phyloP scores from a whole-genome alignment of 2,113 vertebrate species.

The Colinus virginianus region DNA sequence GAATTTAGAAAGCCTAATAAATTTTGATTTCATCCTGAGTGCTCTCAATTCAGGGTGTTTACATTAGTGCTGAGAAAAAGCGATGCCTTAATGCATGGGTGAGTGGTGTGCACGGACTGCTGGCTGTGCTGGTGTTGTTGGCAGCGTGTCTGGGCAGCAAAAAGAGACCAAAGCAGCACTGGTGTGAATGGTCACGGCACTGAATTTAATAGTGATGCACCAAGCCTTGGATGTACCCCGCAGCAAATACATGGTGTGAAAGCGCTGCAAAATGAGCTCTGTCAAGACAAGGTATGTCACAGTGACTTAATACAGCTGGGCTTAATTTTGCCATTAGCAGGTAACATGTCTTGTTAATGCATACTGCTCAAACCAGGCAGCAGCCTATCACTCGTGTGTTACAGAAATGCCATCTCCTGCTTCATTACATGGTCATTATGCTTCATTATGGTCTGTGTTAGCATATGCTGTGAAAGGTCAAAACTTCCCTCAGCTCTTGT shows the following conservation, averaged over 20 bases:
- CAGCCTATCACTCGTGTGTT: not conserved
- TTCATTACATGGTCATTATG: not conserved
- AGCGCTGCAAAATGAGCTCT: not conserved
- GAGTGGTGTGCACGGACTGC: accelerated
- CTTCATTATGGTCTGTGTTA: accelerated
- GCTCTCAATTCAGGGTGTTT: slow-evolving; percentile 15
- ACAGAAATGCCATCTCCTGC: not conserved
- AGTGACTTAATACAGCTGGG: not conserved
- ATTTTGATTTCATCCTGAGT: slow-evolving; percentile 31
- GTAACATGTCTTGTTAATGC: not conserved
- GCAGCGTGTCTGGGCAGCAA: not conserved
- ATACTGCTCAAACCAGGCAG: not conserved
- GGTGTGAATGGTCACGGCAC: not conserved
- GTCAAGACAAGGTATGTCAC: not conserved
- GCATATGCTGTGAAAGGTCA: not conserved
- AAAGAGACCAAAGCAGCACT: not conserved
- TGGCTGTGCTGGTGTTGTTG: accelerated
- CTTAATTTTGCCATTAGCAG: slow-evolving; percentile 21
- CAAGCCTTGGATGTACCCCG: not conserved
- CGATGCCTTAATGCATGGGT: not conserved
- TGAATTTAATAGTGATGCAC: not conserved
- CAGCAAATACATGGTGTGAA: not conserved
- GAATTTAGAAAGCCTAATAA: slow-evolving; percentile 55
- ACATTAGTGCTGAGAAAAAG: not conserved
- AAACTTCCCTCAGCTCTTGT: not conserved